phyloP scores from a whole-genome alignment of 1,140 invertebrate genomes.

The Eupristina koningsbergeri region DNA sequence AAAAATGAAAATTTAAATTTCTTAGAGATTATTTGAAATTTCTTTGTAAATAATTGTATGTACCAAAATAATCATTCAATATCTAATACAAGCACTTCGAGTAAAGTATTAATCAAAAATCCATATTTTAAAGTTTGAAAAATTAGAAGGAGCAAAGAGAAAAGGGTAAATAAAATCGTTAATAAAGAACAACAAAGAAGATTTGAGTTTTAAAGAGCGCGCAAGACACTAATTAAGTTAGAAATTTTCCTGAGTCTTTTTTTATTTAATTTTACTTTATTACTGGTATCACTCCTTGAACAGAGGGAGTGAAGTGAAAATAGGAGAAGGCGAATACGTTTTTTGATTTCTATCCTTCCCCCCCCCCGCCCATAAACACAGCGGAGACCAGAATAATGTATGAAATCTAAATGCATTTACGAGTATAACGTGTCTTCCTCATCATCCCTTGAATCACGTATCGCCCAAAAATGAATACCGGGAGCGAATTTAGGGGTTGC shows the following conservation, averaged over 20 bases:
- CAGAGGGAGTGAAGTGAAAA: too few species aligned
- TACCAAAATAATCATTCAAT: neutral
- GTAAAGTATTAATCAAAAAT: too few species aligned
- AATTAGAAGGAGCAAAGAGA: neutral
- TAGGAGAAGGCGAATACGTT: conserved; percentile 17
- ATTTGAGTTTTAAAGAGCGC: neutral
- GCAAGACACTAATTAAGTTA: too few species aligned
- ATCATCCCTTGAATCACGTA: conserved; percentile 29
- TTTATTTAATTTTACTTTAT: too few species aligned
- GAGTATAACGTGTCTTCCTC: too few species aligned
- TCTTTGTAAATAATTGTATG: neutral
- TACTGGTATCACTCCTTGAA: too few species aligned
- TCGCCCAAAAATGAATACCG: neutral
- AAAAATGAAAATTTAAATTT: neutral
- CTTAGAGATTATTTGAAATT: neutral
- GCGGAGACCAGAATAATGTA: neutral
- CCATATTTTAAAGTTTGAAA: neutral
- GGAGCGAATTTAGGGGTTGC: neutral
- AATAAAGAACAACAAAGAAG: neutral
- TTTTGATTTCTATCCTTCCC: conserved; percentile 14
- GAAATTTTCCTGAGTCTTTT: too few species aligned
- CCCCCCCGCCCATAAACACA: conserved; percentile 5
- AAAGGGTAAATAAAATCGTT: neutral
- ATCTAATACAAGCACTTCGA: neutral
- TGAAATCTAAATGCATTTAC: too few species aligned